These are phyloP conservation scores for Salvelinus sp. DNA, from an alignment of 2,113 vertebrate species.

Conservation along the genomic window DNA sequence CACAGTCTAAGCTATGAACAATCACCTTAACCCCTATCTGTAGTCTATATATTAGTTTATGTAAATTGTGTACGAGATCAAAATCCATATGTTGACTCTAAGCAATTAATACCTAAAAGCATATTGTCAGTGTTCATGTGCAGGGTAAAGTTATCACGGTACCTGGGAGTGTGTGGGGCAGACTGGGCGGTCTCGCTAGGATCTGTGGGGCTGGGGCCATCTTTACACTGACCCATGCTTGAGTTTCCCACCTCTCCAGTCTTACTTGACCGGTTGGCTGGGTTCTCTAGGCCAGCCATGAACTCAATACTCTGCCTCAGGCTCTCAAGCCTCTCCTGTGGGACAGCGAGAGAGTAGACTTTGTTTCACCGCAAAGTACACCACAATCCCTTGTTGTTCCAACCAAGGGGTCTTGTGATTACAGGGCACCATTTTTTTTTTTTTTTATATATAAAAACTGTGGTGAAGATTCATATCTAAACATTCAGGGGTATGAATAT, in stretches of 20 bases:
- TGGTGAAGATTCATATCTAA: neutral
- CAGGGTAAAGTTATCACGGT: neutral
- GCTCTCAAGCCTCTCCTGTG: constrained; percentile 91
- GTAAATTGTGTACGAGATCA: no score
- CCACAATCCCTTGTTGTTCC: neutral
- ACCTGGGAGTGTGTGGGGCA: constrained; percentile 64
- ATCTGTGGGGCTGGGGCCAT: constrained; percentile 64
- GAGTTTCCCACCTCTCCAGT: constrained; percentile 64
- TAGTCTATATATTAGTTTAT: no score
- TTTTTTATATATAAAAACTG: no score
- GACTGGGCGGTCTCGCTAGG: constrained; percentile 71
- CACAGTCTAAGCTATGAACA: no score
- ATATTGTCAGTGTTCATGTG: no score
- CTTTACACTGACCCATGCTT: constrained; percentile 64
- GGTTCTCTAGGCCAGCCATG: constrained; percentile 89
- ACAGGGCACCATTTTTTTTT: neutral
- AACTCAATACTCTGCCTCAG: constrained; percentile 96
- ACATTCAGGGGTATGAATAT: constrained; percentile 12
- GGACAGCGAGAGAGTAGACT: constrained; percentile 23
- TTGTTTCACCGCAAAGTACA: neutral
- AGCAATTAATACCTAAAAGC: no score
- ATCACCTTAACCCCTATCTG: no score
- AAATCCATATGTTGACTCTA: no score
- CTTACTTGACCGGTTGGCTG: constrained; percentile 73
- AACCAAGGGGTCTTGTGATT: no score